Evolutionary conservation across 2,888 invertebrate genomes (phyloP), one percentile per base, ranked within the genome.

Genomic region (Thysanoteuthis rhombus): DNA sequence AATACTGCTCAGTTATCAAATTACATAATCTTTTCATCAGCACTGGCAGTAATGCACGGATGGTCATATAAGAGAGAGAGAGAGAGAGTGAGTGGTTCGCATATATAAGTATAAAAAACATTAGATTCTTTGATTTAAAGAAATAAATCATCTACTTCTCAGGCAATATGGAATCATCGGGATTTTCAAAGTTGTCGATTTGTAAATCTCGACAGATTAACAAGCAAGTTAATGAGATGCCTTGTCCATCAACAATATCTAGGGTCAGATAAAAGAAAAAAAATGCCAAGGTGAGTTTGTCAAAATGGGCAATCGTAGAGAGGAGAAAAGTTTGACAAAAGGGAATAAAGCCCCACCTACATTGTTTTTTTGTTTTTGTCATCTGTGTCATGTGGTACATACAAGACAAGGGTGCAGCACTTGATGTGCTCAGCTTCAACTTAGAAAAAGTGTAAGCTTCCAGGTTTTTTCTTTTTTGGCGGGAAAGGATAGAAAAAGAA

Each of bases 261-360:
- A n/a, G n/a, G 10, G n/a, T 75, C 12, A 75, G 75, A 10, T 75
- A 25, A 52, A 52, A 52, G 25, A 5, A 52, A 52, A 25, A 42
- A 42, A 42, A 42, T 32, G 58, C 28, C 58, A 58, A 58, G 28
- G 28, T 58, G 58, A 58, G 75, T 75, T 75, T 75, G 75, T 36
- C 75, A 75, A 75, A 75, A n/a, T 58, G 5, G 52, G 22, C 52
- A 45, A 45, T 42, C 5, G 12, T 45, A 45, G 45, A 58, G 8
- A 58, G 32, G 58, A 58, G 58, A 58, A 58, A 58, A 58, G 58
- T 58, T 32, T 58, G 58, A 75, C n/a, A 75, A 75, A 75, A 36
- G 75, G 75, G 75, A 75, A 75, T 75, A 75, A 75, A 75, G 75
- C n/a, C 75, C 75, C 75, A 75, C 75, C 75, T 75, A 75, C 75